Percentiles rank a stretch among this genome's conserved stretches.
phyloP scores from a whole-genome alignment of 92 coral and sea anemone genomes.

The Palythoa grandis region DNA sequence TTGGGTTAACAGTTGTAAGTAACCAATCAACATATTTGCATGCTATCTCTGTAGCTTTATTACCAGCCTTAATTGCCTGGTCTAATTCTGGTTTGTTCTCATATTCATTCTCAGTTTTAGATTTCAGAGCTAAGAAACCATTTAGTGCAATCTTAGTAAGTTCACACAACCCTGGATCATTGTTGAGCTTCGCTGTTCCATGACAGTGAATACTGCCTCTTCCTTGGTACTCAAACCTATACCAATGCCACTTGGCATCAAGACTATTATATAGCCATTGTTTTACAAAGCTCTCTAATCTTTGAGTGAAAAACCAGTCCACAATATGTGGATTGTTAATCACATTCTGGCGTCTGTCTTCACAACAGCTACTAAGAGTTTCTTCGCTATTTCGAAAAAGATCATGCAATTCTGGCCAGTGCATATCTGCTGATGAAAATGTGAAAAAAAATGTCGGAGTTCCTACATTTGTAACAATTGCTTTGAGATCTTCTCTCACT shows the following conservation, averaged over 20 bases:
- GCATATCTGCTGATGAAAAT: slow-evolving; percentile 52
- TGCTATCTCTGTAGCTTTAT: slow-evolving; percentile 41
- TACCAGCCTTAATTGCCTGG: slow-evolving; percentile 46
- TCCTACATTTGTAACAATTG: slow-evolving; percentile 32
- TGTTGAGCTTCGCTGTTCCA: slow-evolving; percentile 46
- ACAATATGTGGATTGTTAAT: background rate
- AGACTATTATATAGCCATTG: no score
- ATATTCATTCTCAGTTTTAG: slow-evolving; percentile 30
- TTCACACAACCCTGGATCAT: slow-evolving; percentile 51
- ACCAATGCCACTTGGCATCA: background rate
- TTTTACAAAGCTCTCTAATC: no score
- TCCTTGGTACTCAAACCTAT: background rate
- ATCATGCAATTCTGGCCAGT: slow-evolving; percentile 34
- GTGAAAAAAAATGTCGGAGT: slow-evolving; percentile 55
- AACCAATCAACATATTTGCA: slow-evolving; percentile 44
- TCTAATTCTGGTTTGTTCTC: slow-evolving; percentile 29
- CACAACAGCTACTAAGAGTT: slow-evolving; percentile 3
- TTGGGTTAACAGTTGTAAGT: slow-evolving; percentile 43
- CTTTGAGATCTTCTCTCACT: no score
- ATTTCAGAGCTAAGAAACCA: slow-evolving; percentile 49
- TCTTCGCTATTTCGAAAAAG: background rate
- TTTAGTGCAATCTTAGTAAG: slow-evolving; percentile 48
- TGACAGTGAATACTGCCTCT: background rate
- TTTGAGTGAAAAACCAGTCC: no score
- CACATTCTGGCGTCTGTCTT: no score